Conservation (phyloP, 2,113 vertebrate genomes). For the Trochalopteron elliotii region DNA sequence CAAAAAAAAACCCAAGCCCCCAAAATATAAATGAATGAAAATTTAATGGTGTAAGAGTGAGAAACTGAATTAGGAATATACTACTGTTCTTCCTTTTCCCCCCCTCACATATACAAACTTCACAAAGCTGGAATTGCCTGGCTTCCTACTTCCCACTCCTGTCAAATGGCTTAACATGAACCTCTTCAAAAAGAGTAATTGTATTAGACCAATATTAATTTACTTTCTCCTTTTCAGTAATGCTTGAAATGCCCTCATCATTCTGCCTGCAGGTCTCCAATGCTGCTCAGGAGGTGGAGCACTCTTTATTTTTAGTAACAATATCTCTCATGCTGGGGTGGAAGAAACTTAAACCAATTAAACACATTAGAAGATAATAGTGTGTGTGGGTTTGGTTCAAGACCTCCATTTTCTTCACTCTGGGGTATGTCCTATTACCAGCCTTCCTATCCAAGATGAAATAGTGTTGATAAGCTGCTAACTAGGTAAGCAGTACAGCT, state of each 20-base stretch:
- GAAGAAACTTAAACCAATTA: constrained; percentile 65
- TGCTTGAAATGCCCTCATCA: neutral
- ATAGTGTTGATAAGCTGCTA: constrained; percentile 50
- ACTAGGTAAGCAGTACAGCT: constrained; percentile 32
- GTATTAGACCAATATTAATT: constrained; percentile 2
- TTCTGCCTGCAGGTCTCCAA: constrained; percentile 18
- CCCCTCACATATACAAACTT: neutral
- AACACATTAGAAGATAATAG: constrained; percentile 67
- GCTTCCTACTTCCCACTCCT: neutral
- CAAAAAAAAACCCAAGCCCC: neutral
- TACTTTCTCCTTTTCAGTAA: constrained; percentile 3
- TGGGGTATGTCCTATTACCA: neutral
- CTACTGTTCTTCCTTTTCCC: neutral
- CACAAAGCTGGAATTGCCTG: neutral
- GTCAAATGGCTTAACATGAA: neutral
- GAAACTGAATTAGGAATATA: neutral
- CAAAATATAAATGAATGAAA: neutral
- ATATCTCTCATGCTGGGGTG: constrained; percentile 47
- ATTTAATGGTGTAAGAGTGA: neutral
- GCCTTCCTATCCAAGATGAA: constrained; percentile 36
- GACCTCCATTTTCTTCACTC: constrained; percentile 45
- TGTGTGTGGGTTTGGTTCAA: constrained; percentile 50
- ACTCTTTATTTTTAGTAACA: constrained; percentile 65
- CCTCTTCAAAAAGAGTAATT: neutral
- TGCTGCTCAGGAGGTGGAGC: constrained; percentile 17